These are phyloP conservation scores for Cryptotis parvus DNA, from an alignment of 2,113 vertebrate genomes.

Conservation along the genomic window DNA sequence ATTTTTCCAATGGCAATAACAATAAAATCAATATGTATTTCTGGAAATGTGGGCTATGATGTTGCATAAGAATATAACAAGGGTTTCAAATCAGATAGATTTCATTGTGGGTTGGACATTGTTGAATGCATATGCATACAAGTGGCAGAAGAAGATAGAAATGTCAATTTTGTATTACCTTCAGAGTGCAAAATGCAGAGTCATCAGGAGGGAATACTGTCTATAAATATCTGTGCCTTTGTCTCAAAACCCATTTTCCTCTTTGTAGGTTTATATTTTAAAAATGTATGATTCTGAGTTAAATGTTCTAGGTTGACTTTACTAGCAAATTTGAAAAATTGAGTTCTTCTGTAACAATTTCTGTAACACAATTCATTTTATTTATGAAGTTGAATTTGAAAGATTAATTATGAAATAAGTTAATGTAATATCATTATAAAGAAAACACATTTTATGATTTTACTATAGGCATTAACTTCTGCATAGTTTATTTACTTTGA, in stretches of 20 bases:
- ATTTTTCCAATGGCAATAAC: neutral
- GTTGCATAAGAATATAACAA: neutral
- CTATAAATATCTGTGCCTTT: neutral
- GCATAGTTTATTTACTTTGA: neutral
- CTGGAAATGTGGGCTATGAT: neutral
- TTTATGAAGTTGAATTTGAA: conserved; percentile 64
- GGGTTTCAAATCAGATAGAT: neutral
- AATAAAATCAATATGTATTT: neutral
- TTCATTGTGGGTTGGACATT: neutral
- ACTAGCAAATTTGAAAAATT: conserved; percentile 41
- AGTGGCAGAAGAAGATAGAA: neutral
- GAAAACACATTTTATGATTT: neutral
- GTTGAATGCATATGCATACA: neutral
- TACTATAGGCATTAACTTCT: too few relatives aligned
- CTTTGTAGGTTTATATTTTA: neutral
- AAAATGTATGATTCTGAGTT: neutral
- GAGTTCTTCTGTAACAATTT: conserved; percentile 28
- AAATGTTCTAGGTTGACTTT: neutral
- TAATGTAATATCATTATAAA: neutral
- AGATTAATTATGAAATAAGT: neutral
- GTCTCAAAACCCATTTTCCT: neutral
- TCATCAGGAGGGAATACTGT: neutral
- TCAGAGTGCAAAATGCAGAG: neutral
- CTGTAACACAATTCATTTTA: conserved; percentile 5
- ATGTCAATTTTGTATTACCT: neutral